Conservation (phyloP, 2,797 vertebrate species). For the Catamblyrhynchus diadema region DNA sequence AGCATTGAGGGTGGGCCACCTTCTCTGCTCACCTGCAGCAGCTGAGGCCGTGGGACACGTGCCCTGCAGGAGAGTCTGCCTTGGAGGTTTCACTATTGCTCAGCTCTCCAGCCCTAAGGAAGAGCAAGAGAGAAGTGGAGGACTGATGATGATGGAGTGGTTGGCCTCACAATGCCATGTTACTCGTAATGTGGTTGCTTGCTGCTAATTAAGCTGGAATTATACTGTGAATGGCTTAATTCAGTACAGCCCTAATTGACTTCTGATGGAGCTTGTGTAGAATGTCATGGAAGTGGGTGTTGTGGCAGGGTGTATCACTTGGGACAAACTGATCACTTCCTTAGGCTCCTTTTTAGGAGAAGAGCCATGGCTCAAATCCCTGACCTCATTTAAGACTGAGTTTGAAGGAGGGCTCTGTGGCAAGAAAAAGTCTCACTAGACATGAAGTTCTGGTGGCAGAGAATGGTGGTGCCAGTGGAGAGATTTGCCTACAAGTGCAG, state of each 20-base stretch:
- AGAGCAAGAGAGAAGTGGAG: neutral
- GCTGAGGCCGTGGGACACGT: rapidly evolving
- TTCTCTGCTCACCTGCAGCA: rapidly evolving
- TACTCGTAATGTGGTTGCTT: neutral
- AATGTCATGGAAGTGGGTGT: neutral
- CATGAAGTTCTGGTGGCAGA: neutral
- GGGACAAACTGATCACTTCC: neutral
- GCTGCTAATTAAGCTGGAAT: neutral
- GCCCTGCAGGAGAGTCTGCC: neutral
- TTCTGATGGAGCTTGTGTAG: neutral
- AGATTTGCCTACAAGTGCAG: neutral
- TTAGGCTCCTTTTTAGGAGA: neutral
- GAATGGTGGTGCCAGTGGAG: neutral
- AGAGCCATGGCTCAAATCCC: neutral
- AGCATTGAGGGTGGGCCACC: neutral
- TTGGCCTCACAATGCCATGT: rapidly evolving
- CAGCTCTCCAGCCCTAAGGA: neutral
- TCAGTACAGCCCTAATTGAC: neutral
- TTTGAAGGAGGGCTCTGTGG: neutral
- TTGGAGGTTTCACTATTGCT: neutral
- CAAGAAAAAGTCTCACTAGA: neutral
- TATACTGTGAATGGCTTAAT: neutral
- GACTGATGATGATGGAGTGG: neutral
- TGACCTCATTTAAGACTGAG: neutral
- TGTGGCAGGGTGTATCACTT: neutral